Base-by-base conservation (phyloP, 2,888 invertebrate genomes). In the Microplitis deprimator region DNA sequence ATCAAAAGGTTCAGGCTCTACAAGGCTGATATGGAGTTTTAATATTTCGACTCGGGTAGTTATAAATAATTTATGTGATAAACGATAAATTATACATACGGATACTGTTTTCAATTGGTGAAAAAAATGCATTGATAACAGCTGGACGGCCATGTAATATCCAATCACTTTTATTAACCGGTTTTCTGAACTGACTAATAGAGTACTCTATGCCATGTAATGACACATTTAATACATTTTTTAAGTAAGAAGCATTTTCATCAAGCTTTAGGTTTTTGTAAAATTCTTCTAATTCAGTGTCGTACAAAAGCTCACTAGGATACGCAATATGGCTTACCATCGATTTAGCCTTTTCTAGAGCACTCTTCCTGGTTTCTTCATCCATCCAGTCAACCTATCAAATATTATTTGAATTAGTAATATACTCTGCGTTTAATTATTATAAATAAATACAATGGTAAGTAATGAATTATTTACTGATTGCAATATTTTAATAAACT, bases 291-390 rank as follows among this genome's bases (percentile, higher is more conserved):
- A 98, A 91, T 87, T 96, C 96, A 2, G 92, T 91, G 83, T 97
- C 92, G 84, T 97, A 94, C 71, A 97, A 91, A 86, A 98, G 93
- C 89, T 97, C 97, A 84, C 95, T 95, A 0, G 98, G 98, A 89
- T 98, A 98, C 0, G 97, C 98, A 86, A 98, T 97, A 89, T 97
- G 96, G 0, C 96, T 94, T 1, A 94, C 92, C 95, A 98, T 97
- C 0, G 94, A 92, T 77, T 93, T 93, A 0, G 96, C 94, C 88
- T 97, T 97, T 78, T 94, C 93, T 79, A 96, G 89, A 0, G 96
- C 97, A 76, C 94, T 93, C 81, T 91, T 89, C 69, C 94, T 94
- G 0, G 98, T 98, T 81, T 92, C 90, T 0, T 93, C 93, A 87
- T 98, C 98, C 98, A 98, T 98, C 67, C 78, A 74, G 73, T 79